phyloP scores from a whole-genome alignment of 2,113 vertebrate genomes.

The Ranitomeya variabilis region DNA sequence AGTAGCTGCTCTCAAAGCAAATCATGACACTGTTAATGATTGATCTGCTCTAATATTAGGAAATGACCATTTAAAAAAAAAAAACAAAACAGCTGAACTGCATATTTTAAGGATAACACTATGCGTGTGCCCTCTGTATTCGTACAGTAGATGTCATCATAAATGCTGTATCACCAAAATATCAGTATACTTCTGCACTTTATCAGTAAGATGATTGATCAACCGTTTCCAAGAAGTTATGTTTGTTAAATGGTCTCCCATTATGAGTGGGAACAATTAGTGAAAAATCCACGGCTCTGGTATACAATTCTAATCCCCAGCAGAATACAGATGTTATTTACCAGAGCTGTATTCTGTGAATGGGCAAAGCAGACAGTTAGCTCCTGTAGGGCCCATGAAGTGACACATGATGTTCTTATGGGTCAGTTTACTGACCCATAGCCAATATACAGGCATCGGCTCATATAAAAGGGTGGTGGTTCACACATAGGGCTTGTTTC shows the following conservation, averaged over 20 bases:
- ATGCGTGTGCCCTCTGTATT: background rate
- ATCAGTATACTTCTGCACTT: background rate
- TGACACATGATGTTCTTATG: background rate
- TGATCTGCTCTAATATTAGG: conserved; percentile 49
- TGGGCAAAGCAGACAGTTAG: background rate
- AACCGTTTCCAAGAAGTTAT: background rate
- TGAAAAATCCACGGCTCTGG: background rate
- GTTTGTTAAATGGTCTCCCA: background rate
- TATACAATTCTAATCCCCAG: background rate
- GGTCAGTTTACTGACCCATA: background rate
- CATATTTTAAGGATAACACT: background rate
- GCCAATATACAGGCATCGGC: too few species aligned
- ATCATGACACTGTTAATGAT: conserved; percentile 56
- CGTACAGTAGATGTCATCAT: background rate
- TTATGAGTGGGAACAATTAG: background rate
- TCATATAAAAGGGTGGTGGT: too few species aligned
- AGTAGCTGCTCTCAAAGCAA: conserved; percentile 58
- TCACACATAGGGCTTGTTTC: too few species aligned
- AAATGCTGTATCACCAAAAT: background rate
- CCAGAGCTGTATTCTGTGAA: background rate
- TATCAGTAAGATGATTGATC: background rate
- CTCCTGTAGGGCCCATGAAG: background rate
- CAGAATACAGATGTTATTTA: background rate
- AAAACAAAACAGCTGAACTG: background rate
- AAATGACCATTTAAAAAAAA: conserved; percentile 43